Evolutionary conservation across 2,113 vertebrate species (phyloP), one percentile per base, ranked within the genome.

Genomic region (Hippocampus mohnikei): DNA sequence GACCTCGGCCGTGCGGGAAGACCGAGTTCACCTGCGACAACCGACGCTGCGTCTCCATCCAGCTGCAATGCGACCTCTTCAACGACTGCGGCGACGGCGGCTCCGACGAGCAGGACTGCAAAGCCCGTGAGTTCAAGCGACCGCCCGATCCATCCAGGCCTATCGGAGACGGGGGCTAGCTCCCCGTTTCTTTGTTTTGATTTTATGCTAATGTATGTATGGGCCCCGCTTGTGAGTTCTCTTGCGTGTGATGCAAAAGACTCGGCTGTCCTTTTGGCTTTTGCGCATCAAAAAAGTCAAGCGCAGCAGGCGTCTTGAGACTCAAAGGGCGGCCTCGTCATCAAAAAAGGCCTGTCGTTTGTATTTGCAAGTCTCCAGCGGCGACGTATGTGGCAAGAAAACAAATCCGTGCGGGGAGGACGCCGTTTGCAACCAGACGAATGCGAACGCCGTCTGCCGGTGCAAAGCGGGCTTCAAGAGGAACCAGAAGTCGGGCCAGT

Each of bases 401-500:
- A 92, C 91, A 84, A 98, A 95, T 85, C 95, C 94, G 55, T 99
- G 97, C 85, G 97, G 96, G 77, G 95, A 96, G 76, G 96, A 97
- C 87, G 94, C 96, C 41, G 87, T 94, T 77, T 99, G 97, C 87
- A 96, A 96, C 92, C 94, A 97, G 86, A 95, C 95, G 69, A 92
- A 93, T 90, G 88, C 90, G 80, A 94, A 93, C 84, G 89, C 94
- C 27, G 83, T 95, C 78, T 99, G 97, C 82, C 95, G 93, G 71
- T 99, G 97, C 89, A 98, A 95, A 82, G 81, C 92, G 72, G 97
- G 97, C 75, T 98, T 98, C 91, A 94, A 94, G 84, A 96, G 95
- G 86, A 96, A 95, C 86, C 91, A 88, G 64, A 94, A 88, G 82
- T 94, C 91, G 8, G 94, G 91, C 64, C 93, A 93, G 1, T 99